These are phyloP conservation scores for Didymodactylos carnosus DNA, from an alignment of 2,888 invertebrate genomes.

Conservation along the genomic window DNA sequence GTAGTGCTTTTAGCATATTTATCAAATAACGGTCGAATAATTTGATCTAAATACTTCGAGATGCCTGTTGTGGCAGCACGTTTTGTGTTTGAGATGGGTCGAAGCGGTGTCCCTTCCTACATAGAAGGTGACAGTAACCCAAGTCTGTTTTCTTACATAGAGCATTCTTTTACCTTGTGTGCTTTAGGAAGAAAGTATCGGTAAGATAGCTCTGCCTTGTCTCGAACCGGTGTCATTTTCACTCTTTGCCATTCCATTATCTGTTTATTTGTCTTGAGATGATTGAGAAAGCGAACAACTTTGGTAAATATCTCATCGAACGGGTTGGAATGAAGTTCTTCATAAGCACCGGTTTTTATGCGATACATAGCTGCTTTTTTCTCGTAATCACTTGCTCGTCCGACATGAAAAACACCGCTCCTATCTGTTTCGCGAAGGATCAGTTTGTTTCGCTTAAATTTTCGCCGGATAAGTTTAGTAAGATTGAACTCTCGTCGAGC, in stretches of 20 bases:
- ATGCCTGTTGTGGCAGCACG: not conserved
- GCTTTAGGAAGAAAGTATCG: not conserved
- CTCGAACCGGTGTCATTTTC: not conserved
- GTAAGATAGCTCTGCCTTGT: not conserved
- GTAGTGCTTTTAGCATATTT: not conserved
- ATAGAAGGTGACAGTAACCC: too few species aligned
- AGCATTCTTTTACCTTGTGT: not conserved
- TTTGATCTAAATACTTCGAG: not conserved
- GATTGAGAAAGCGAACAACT: not conserved
- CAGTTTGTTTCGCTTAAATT: not conserved
- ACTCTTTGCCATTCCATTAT: not conserved
- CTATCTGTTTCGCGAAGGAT: not conserved
- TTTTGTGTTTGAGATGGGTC: not conserved
- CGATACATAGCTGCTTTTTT: not conserved
- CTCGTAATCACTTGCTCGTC: not conserved
- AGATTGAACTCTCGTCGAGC: not conserved
- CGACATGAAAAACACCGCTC: not conserved
- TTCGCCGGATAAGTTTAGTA: not conserved
- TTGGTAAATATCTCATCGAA: not conserved
- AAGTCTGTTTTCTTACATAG: too few species aligned
- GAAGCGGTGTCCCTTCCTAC: not conserved
- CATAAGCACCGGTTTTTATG: not conserved
- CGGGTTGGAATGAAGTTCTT: not conserved
- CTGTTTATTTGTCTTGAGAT: not conserved
- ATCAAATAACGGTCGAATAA: not conserved